Evolutionary conservation across 2,113 vertebrate genomes (phyloP).

Genomic region (Cephalopholis sonnerati): DNA sequence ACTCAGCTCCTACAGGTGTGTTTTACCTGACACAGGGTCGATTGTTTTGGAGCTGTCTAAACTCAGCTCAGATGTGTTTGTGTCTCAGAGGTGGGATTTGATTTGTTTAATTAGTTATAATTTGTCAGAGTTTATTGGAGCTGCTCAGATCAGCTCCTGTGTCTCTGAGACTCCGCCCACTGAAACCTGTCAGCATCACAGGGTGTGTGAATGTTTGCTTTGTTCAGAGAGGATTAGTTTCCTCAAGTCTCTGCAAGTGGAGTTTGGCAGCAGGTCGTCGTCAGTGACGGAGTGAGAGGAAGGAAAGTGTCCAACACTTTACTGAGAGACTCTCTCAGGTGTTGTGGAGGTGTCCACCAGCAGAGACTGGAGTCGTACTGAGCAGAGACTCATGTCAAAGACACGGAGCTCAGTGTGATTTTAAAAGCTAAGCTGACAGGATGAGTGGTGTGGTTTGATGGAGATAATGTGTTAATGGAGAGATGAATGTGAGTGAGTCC

Average conservation of each 20-base stretch:
- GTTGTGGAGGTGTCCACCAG: not conserved
- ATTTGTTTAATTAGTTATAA: too few species aligned
- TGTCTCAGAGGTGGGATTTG: too few species aligned
- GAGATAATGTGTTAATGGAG: constrained; percentile 6
- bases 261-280: not conserved
- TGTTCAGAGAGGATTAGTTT: not conserved
- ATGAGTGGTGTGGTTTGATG: not conserved
- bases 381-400: not conserved
- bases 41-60: too few species aligned
- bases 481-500: constrained; percentile 28
- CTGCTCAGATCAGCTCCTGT: too few species aligned
- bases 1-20: too few species aligned
- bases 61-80: too few species aligned
- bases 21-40: too few species aligned
- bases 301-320: not conserved
- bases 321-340: not conserved
- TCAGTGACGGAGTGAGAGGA: not conserved
- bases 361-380: not conserved
- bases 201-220: not conserved
- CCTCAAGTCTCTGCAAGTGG: not conserved
- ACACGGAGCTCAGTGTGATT: not conserved
- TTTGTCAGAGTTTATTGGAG: too few species aligned
- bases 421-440: not conserved
- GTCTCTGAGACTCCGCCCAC: too few species aligned
- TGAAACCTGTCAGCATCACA: too few species aligned